These are phyloP conservation scores for Mimachlamys varia DNA, from an alignment of 2,888 invertebrate genomes.

Conservation along the genomic window DNA sequence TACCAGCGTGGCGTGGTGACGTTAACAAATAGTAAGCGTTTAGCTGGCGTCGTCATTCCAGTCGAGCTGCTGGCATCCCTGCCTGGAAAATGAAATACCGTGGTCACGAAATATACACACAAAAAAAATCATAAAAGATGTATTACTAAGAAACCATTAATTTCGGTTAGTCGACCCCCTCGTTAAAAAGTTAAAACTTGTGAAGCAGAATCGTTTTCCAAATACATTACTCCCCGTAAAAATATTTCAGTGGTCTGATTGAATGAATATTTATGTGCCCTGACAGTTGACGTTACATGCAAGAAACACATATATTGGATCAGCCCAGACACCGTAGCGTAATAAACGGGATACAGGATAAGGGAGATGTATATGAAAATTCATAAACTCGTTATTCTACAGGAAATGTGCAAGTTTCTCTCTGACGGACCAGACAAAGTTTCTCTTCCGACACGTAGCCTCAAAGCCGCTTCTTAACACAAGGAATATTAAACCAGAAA, in stretches of 20 bases:
- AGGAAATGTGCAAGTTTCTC: too few species aligned
- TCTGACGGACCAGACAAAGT: too few species aligned
- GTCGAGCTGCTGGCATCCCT: not conserved
- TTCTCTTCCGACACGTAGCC: too few species aligned
- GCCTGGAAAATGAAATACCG: not conserved
- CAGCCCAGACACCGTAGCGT: not conserved
- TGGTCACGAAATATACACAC: not conserved
- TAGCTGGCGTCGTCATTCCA: not conserved
- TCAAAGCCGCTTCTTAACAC: too few species aligned
- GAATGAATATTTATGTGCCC: not conserved
- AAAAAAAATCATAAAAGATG: not conserved
- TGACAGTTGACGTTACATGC: not conserved
- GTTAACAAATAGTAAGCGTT: not conserved
- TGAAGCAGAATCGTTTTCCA: not conserved
- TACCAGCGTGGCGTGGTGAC: not conserved
- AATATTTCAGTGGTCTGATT: not conserved
- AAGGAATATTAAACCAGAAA: too few species aligned
- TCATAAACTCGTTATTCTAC: too few species aligned
- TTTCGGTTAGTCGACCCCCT: not conserved
- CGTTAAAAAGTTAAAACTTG: not conserved
- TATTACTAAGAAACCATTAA: not conserved
- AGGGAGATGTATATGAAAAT: too few species aligned
- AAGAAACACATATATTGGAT: not conserved
- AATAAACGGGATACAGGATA: not conserved
- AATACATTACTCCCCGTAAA: not conserved